Evolutionary conservation across 2,888 invertebrate genomes (phyloP), one percentile per base, ranked within the genome.

Genomic region (Chaitophorus viminalis): DNA sequence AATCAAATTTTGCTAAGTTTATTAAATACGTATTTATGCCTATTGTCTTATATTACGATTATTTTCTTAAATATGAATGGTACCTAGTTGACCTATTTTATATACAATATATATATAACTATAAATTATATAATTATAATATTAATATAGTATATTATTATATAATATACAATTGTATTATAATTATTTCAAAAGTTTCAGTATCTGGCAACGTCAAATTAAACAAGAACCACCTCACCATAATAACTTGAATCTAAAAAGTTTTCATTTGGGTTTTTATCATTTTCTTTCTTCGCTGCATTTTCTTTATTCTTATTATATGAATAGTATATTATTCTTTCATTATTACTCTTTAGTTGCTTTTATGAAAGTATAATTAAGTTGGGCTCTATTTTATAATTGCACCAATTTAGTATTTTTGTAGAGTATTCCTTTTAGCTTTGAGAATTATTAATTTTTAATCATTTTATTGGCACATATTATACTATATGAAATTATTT

Each of bases 171-270:
- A 70, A 75, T 81, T 78, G 74, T 78, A 83, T 78, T 82, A 89
- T 82, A 77, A 89, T 18, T n/a, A 75, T 85, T 52, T 89, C 70
- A 83, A 81, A 76, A 87, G 79, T 87, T 87, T 87, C 87, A 87
- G 87, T 87, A 60, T 79, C 87, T 87, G 87, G 87, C 87, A 87
- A 72, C 87, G 36, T 81, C 31, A 18, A 79, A 75, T 81, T 87
- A 46, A 81, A 79, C 39, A 60, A 79, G 60, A 74, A 87, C 87
- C 87, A 87, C 87, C 87, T 87, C 87, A 87, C 87, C 87, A 87
- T 74, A 60, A n/a, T 39, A 29, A 84, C 31, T 60, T 74, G 65
- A 39, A 81, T 46, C n/a, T 72, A 36, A 25, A 60, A 74, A 31
- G 74, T 60, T 79, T 74, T 87, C 46, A 74, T 87, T 65, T 70